Conservation (phyloP, 2,888 invertebrate species). For the Nomada ruficornis region DNA sequence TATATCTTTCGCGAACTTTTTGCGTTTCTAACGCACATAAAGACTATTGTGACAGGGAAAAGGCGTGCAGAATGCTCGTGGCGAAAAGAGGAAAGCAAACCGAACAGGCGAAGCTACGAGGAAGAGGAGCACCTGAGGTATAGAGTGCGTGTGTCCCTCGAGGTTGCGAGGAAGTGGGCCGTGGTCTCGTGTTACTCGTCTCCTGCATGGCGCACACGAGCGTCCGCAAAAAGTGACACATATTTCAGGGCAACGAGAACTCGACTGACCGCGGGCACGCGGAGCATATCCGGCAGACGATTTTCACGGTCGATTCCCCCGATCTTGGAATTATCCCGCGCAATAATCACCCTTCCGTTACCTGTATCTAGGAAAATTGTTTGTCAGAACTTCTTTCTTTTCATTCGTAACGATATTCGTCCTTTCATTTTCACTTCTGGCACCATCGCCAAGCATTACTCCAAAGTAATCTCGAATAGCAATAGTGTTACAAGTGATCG, state of each 20-base stretch:
- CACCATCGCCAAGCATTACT: too few species aligned
- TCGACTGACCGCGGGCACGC: conserved; percentile 51
- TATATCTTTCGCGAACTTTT: neutral
- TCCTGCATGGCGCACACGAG: conserved; percentile 62
- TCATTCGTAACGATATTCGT: too few species aligned
- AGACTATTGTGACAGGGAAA: neutral
- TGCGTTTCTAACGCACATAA: too few species aligned
- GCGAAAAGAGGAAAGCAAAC: neutral
- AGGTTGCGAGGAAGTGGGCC: conserved; percentile 71
- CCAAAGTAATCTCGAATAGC: too few species aligned
- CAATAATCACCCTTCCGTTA: neutral
- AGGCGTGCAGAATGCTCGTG: neutral
- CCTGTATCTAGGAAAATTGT: too few species aligned
- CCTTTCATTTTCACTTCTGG: too few species aligned
- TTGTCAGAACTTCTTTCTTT: too few species aligned
- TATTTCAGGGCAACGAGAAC: conserved; percentile 64
- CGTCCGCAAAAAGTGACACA: conserved; percentile 72
- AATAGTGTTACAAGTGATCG: too few species aligned
- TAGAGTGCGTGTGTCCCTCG: conserved; percentile 46
- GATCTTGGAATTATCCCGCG: neutral
- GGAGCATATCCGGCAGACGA: conserved; percentile 50
- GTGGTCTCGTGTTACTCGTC: conserved; percentile 72
- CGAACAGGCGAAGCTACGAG: neutral
- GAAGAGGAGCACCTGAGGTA: conserved; percentile 32
- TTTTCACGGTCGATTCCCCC: conserved; percentile 37